Evolutionary conservation across 2,113 vertebrate species (phyloP).

Genomic region (Oncorhynchus mykiss): DNA sequence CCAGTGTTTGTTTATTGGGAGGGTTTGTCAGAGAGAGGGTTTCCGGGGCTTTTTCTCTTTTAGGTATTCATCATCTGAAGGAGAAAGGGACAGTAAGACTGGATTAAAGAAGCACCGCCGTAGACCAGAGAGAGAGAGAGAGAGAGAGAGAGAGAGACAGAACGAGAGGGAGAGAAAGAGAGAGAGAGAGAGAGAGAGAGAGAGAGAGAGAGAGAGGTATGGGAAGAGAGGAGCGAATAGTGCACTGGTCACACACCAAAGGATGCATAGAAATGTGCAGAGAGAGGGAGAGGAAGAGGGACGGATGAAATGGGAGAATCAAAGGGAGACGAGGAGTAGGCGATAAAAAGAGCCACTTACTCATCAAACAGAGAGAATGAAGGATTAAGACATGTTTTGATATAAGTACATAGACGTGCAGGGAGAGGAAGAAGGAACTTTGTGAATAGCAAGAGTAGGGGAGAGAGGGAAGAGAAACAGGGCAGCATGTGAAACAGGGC

Average conservation of each 20-base stretch:
- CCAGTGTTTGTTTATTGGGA: conserved; percentile 33
- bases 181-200: conserved; percentile 14
- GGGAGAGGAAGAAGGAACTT: conserved; percentile 22
- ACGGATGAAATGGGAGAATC: conserved; percentile 29
- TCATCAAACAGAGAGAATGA: neutral
- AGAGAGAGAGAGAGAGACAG: conserved; percentile 1
- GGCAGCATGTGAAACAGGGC: conserved; percentile 12
- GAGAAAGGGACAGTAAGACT: conserved; percentile 34
- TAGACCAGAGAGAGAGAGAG: conserved; percentile 3
- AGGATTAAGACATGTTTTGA: conserved; percentile 2
- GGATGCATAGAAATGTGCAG: conserved; percentile 16
- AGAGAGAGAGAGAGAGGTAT: conserved; percentile 9
- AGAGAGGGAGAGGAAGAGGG: conserved; percentile 6
- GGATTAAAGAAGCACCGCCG: conserved; percentile 31
- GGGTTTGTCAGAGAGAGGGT: neutral
- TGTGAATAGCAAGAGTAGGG: neutral
- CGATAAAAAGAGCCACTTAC: conserved; percentile 17
- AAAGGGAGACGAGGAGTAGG: conserved; percentile 18
- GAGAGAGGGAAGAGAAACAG: conserved; percentile 22
- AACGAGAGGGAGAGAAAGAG: conserved; percentile 7
- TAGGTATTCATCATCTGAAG: conserved; percentile 13
- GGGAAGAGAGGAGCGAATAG: neutral
- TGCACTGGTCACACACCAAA: neutral
- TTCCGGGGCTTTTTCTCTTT: conserved; percentile 9
- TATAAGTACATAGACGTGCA: conserved; percentile 18